These are phyloP conservation scores for Hydrotaea diabolus DNA, from an alignment of 2,888 invertebrate species.

Conservation along the genomic window DNA sequence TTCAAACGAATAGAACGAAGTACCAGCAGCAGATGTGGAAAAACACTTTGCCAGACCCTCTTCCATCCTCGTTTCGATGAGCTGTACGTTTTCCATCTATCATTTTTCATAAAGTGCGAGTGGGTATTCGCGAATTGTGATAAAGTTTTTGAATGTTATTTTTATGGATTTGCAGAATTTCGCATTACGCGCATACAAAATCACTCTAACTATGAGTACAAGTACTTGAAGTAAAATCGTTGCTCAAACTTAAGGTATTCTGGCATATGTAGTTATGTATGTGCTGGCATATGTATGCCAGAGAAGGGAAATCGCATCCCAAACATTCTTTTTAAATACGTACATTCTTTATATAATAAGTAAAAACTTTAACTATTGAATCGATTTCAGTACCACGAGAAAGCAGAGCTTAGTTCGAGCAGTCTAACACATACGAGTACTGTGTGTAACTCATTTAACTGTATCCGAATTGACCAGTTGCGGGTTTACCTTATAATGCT, in stretches of 20 bases:
- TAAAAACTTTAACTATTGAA: too few species aligned
- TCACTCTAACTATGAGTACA: not conserved
- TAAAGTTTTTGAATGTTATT: not conserved
- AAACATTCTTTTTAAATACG: too few species aligned
- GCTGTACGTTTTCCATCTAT: not conserved
- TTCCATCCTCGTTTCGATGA: slow-evolving; percentile 1
- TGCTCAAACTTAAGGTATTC: not conserved
- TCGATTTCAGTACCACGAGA: too few species aligned
- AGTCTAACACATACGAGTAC: too few species aligned
- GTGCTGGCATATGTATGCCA: too few species aligned
- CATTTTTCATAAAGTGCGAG: not conserved
- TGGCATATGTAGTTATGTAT: too few species aligned
- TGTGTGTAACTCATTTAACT: too few species aligned
- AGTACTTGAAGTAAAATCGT: not conserved
- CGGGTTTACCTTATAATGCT: too few species aligned
- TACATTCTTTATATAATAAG: too few species aligned
- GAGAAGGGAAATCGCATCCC: too few species aligned
- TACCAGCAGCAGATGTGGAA: not conserved
- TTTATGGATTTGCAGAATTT: not conserved
- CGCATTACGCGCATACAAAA: not conserved
- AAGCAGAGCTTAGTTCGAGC: too few species aligned
- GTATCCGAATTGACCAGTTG: too few species aligned
- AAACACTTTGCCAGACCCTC: not conserved
- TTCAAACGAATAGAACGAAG: slow-evolving; percentile 1
- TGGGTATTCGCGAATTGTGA: not conserved